Conservation (phyloP, 2,888 invertebrate genomes). For the Plusia festucae region DNA sequence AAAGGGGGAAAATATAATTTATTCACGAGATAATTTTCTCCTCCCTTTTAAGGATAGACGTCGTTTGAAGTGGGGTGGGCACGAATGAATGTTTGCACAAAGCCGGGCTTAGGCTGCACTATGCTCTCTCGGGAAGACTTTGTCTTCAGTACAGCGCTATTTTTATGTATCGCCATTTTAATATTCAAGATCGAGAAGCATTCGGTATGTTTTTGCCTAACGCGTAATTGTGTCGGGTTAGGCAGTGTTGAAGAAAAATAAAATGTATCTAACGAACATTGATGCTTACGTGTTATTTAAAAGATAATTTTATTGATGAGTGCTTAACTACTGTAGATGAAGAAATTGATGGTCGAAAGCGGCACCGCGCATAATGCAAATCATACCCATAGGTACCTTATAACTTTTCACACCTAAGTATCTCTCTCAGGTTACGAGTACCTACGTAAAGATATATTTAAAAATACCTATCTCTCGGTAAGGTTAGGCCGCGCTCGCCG, state of each 20-base stretch:
- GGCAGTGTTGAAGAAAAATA: constrained; percentile 21
- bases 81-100: constrained; percentile 83
- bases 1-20: constrained; percentile 88
- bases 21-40: constrained; percentile 89
- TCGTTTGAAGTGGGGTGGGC: constrained; percentile 80
- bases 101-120: constrained; percentile 64
- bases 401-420: too few species aligned
- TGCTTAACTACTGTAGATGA: too few species aligned
- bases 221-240: constrained; percentile 45
- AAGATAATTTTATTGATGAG: not conserved
- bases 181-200: constrained; percentile 48
- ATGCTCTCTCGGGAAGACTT: constrained; percentile 62
- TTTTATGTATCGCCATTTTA: constrained; percentile 58
- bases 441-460: too few species aligned
- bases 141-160: constrained; percentile 61
- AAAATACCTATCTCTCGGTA: too few species aligned
- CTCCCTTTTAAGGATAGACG: constrained; percentile 82
- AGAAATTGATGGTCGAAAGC: too few species aligned
- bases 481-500: too few species aligned
- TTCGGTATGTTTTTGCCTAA: constrained; percentile 35
- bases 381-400: too few species aligned
- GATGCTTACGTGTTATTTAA: not conserved
- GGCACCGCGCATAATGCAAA: too few species aligned
- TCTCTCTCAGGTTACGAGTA: too few species aligned
- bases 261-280: constrained; percentile 17